Evolutionary conservation across 2,888 invertebrate species (phyloP).

Genomic region (Spilosoma lubricipeda): DNA sequence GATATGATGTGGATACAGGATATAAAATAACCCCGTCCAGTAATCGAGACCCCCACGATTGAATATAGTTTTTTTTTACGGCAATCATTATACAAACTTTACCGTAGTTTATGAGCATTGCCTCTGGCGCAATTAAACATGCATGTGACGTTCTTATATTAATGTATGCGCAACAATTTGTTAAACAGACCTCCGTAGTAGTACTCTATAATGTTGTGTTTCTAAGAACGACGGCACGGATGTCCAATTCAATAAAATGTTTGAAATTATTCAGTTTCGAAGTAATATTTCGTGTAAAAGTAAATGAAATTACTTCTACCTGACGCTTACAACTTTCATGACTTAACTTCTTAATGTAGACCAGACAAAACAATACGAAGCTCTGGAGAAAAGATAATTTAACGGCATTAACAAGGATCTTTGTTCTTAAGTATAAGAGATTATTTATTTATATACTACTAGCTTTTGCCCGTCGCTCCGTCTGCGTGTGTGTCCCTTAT

Average conservation of each 20-base stretch:
- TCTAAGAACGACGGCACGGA: constrained; percentile 23
- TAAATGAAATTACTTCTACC: neutral
- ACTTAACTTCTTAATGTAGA: neutral
- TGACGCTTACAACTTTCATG: neutral
- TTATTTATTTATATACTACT: neutral
- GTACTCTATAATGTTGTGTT: constrained; percentile 33
- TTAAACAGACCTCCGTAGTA: constrained; percentile 42
- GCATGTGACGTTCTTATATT: constrained; percentile 11
- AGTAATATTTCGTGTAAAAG: neutral
- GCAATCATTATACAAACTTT: neutral
- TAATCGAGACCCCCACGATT: neutral
- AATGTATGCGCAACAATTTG: constrained; percentile 36
- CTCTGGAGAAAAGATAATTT: neutral
- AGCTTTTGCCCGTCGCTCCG: no score
- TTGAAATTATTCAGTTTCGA: neutral
- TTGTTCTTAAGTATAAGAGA: neutral
- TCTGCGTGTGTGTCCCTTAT: no score
- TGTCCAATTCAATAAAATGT: constrained; percentile 12
- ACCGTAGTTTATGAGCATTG: neutral
- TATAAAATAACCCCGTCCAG: neutral
- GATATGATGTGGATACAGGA: neutral
- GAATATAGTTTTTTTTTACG: neutral
- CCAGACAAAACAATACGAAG: neutral
- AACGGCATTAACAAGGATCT: neutral
- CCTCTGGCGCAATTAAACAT: constrained; percentile 7